Conservation (phyloP, 2,113 vertebrate genomes). For the Peucedramus taeniatus region DNA sequence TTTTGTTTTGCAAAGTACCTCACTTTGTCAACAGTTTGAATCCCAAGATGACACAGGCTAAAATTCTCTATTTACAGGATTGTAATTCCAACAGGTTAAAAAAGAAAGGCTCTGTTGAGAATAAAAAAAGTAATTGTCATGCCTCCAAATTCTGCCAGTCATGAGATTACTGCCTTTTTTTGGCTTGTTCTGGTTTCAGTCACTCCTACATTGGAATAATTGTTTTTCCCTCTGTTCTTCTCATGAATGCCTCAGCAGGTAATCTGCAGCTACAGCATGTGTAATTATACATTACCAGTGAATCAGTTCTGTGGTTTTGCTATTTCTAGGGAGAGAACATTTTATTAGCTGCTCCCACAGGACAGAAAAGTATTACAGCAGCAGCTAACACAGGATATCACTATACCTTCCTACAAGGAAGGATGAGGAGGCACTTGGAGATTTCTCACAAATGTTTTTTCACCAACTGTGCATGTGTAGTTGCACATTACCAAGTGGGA, state of each 20-base stretch:
- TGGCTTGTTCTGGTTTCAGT: slow-evolving; percentile 2
- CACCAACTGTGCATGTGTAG: not conserved
- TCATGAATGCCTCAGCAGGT: slow-evolving; percentile 11
- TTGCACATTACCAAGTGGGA: not conserved
- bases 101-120: not conserved
- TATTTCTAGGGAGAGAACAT: not conserved
- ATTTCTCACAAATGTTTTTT: not conserved
- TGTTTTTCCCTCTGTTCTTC: not conserved
- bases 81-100: not conserved
- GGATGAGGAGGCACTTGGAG: not conserved
- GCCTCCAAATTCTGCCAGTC: not conserved
- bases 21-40: not conserved
- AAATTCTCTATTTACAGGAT: not conserved
- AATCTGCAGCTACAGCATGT: slow-evolving; percentile 4
- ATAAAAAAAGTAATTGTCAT: not conserved
- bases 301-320: not conserved
- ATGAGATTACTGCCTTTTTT: not conserved
- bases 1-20: not conserved
- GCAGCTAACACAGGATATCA: not conserved
- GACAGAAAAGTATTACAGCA: not conserved
- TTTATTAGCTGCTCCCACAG: not conserved
- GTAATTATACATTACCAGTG: not conserved
- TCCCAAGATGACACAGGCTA: not conserved
- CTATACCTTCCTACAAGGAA: not conserved
- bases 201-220: not conserved